Percentiles rank a stretch among this genome's conserved stretches.
Evolutionary conservation across 2,113 vertebrate genomes (phyloP).

Genomic region (Willisornis vidua): DNA sequence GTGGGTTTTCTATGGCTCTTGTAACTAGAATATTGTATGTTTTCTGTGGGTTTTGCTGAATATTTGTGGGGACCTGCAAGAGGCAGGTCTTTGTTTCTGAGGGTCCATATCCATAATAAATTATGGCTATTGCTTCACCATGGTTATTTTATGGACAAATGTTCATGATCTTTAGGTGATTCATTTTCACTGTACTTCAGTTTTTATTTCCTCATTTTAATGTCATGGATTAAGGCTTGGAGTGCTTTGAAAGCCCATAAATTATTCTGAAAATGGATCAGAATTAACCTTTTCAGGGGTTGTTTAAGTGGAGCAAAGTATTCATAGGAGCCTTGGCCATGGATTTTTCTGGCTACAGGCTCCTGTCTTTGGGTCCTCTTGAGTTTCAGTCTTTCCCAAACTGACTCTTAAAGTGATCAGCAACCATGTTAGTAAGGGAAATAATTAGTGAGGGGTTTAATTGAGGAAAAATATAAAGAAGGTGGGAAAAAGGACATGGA

Average conservation of each 20-base stretch:
- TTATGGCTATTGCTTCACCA: background rate
- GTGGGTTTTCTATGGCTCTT: background rate
- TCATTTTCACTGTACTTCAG: constrained; percentile 46
- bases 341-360: background rate
- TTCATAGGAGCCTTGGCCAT: background rate
- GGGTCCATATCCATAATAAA: constrained; percentile 18
- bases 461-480: background rate
- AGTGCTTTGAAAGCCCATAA: background rate
- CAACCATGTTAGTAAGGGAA: background rate
- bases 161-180: constrained; percentile 11
- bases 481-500: background rate
- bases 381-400: background rate
- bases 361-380: background rate
- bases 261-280: background rate
- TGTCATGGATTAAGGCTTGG: background rate
- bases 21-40: background rate
- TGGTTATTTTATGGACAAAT: background rate
- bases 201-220: constrained; percentile 36
- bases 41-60: background rate
- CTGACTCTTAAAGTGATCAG: background rate
- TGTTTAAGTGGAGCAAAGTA: background rate
- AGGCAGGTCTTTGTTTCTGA: background rate
- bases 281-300: background rate
- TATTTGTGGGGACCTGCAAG: background rate
- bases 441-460: background rate